A percentile compares a stretch with the other conserved stretches of the same genome.
These are phyloP conservation scores for Labroides dimidiatus DNA, from an alignment of 2,797 vertebrate genomes.

Conservation along the genomic window DNA sequence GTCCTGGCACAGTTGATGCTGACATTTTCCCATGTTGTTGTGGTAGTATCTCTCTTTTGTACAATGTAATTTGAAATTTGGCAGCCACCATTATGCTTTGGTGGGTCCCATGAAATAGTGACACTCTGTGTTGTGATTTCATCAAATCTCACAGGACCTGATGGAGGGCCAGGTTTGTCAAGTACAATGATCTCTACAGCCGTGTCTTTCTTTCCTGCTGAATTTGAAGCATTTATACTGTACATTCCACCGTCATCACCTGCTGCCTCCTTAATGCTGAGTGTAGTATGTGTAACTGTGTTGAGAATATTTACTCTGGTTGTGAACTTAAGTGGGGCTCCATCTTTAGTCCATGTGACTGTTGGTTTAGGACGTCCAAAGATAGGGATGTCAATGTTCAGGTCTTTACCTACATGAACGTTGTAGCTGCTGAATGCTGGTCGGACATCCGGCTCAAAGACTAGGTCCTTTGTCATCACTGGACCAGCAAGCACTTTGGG, in stretches of 20 bases:
- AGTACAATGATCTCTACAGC: conserved; percentile 94
- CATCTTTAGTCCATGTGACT: conserved; percentile 94
- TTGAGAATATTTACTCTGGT: conserved; percentile 92
- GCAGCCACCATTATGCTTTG: conserved; percentile 92
- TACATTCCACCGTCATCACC: conserved; percentile 96
- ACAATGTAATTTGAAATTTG: conserved; percentile 97
- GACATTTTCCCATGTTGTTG: conserved; percentile 94
- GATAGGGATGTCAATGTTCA: conserved; percentile 93
- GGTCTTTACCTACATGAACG: conserved; percentile 93
- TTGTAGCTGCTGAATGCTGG: conserved; percentile 95
- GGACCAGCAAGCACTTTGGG: conserved; percentile 94
- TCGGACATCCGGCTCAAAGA: conserved; percentile 95
- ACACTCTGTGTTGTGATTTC: conserved; percentile 96
- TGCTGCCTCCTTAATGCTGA: conserved; percentile 94
- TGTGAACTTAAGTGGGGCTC: conserved; percentile 91
- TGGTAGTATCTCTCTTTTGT: conserved; percentile 96
- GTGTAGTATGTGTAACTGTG: conserved; percentile 84
- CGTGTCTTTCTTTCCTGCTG: conserved; percentile 92
- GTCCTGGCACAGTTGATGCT: conserved; percentile 93
- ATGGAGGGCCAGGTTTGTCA: conserved; percentile 96
- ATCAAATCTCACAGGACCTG: conserved; percentile 94
- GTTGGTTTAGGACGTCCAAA: conserved; percentile 94
- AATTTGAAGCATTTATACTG: conserved; percentile 90
- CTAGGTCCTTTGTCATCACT: conserved; percentile 94
- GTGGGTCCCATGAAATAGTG: conserved; percentile 95